Evolutionary conservation across 30 jellyfish, hydroid and myxozoan species (phyloP).

Genomic region (Chrysaora quinquecirrha): DNA sequence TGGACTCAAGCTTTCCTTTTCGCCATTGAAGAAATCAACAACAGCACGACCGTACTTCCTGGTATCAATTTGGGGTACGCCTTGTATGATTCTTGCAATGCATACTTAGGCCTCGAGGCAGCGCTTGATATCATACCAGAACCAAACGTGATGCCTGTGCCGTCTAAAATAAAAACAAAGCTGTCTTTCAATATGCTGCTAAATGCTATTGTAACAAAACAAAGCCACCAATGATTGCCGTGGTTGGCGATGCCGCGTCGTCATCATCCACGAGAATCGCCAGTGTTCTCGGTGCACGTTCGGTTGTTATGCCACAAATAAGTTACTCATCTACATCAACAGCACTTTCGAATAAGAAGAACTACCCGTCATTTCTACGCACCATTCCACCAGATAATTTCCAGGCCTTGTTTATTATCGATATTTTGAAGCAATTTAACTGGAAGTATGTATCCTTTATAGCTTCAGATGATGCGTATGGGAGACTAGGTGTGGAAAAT

Average conservation of each 20-base stretch:
- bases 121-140: conserved; percentile 72
- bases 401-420: conserved; percentile 88
- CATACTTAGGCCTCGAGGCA: conserved; percentile 76
- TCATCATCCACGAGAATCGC: conserved; percentile 86
- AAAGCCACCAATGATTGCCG: conserved; percentile 54
- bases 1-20: conserved; percentile 94
- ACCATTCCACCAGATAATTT: conserved; percentile 96
- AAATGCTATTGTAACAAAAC: conserved; percentile 73
- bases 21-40: conserved; percentile 88
- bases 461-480: conserved; percentile 97
- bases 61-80: conserved; percentile 78
- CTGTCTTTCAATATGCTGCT: conserved; percentile 9
- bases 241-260: conserved; percentile 98
- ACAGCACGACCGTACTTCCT: conserved; percentile 53
- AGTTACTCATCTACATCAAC: conserved; percentile 98
- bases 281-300: conserved; percentile 77
- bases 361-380: conserved; percentile 91
- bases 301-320: conserved; percentile 76
- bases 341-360: conserved; percentile 76
- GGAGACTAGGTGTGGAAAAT: conserved; percentile 88
- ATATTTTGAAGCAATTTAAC: conserved; percentile 46
- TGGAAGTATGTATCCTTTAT: conserved; percentile 91
- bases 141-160: conserved; percentile 51
- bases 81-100: conserved; percentile 91
- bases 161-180: neutral